Evolutionary conservation across 2,113 vertebrate species (phyloP).

Genomic region (Casuarius casuarius): DNA sequence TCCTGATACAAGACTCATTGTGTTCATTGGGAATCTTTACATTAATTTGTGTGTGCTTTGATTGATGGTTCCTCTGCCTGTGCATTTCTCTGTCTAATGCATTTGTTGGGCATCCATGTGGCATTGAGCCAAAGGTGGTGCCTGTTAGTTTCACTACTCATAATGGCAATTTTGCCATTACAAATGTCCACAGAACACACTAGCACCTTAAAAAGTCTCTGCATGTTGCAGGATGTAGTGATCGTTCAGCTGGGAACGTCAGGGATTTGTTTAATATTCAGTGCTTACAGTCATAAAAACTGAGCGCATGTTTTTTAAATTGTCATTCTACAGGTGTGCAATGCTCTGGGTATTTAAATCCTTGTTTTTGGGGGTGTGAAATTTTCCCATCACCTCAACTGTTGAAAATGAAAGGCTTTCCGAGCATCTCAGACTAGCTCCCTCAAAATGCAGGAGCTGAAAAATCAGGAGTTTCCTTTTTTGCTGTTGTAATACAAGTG

Average conservation of each 20-base stretch:
- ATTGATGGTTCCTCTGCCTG: rapidly evolving
- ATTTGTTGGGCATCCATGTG: rapidly evolving
- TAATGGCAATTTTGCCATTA: background rate
- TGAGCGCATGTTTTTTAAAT: rapidly evolving
- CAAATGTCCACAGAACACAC: rapidly evolving
- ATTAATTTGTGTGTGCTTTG: background rate
- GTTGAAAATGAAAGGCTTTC: rapidly evolving
- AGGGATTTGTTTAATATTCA: background rate
- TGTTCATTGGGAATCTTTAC: no score
- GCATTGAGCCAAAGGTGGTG: background rate
- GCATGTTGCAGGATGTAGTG: rapidly evolving
- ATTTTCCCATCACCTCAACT: background rate
- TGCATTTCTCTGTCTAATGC: rapidly evolving
- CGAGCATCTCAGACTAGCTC: background rate
- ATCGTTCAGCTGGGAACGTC: background rate
- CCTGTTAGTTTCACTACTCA: background rate
- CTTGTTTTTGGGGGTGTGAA: rapidly evolving
- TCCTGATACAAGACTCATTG: background rate
- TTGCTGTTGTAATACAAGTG: rapidly evolving
- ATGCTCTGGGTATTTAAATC: no score
- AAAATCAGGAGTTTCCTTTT: background rate
- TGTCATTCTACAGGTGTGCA: rapidly evolving
- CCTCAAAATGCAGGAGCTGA: background rate
- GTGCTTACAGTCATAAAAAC: no score
- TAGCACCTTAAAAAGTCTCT: rapidly evolving